Evolutionary conservation across 2,113 vertebrate genomes (phyloP).

Genomic region (Lepus europaeus): DNA sequence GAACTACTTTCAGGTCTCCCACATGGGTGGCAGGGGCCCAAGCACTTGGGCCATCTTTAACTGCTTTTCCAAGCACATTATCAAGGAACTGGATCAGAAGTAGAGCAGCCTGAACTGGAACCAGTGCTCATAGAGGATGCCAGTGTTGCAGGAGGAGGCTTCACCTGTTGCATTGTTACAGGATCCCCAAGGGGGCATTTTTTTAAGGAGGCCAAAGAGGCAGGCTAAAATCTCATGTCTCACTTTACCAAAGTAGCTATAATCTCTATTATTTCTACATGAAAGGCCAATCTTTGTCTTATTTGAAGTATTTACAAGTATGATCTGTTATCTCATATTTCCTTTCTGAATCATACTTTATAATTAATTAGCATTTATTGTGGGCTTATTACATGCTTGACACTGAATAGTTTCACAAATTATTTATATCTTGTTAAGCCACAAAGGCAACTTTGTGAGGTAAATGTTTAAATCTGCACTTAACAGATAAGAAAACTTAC

Average conservation of each 20-base stretch:
- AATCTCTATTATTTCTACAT: background rate
- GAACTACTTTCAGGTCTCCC: too few relatives aligned
- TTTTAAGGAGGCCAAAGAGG: background rate
- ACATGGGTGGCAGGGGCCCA: too few relatives aligned
- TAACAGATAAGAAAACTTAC: slow-evolving; percentile 67
- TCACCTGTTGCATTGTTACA: too few relatives aligned
- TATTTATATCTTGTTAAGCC: slow-evolving; percentile 62
- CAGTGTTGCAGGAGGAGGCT: too few relatives aligned
- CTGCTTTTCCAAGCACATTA: too few relatives aligned
- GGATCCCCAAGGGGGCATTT: background rate
- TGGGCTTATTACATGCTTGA: slow-evolving; percentile 35
- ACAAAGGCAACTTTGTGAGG: slow-evolving; percentile 36
- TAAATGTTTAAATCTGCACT: slow-evolving; percentile 74
- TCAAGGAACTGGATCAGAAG: too few relatives aligned
- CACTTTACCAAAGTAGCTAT: background rate
- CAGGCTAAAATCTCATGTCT: background rate
- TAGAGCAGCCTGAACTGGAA: too few relatives aligned
- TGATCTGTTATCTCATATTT: slow-evolving; percentile 7
- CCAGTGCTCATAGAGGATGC: too few relatives aligned
- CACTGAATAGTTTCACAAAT: slow-evolving; percentile 26
- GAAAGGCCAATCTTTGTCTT: background rate
- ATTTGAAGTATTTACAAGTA: background rate
- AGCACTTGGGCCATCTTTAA: too few relatives aligned
- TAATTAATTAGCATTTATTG: slow-evolving; percentile 61
- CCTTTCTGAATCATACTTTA: slow-evolving; percentile 53